Percentiles rank a stretch among this genome's conserved stretches.
These are phyloP conservation scores for Prionailurus viverrinus DNA, from an alignment of 2,113 vertebrate species.

Conservation along the genomic window DNA sequence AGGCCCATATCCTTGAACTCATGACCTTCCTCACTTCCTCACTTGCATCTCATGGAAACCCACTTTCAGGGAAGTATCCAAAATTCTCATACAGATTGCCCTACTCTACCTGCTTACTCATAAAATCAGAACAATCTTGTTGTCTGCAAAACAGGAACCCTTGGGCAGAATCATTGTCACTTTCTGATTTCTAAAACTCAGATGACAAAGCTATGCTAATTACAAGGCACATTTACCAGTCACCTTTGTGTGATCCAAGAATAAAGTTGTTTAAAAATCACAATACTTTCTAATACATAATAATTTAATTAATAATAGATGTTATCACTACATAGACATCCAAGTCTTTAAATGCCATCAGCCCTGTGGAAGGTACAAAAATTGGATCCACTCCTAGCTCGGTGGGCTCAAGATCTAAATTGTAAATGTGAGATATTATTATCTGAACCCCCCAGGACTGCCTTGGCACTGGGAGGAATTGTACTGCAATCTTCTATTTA, in stretches of 20 bases:
- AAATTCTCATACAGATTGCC: background rate
- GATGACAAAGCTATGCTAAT: background rate
- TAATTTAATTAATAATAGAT: constrained; percentile 70
- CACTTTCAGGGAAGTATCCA: background rate
- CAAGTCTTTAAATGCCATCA: constrained; percentile 68
- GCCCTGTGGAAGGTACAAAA: constrained; percentile 52
- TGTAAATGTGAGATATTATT: constrained; percentile 81
- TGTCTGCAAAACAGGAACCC: background rate
- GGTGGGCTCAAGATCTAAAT: constrained; percentile 75
- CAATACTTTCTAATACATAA: constrained; percentile 52
- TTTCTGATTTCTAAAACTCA: constrained; percentile 1
- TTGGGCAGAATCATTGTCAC: background rate
- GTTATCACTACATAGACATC: constrained; percentile 60
- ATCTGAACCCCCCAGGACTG: constrained; percentile 75
- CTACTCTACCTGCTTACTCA: background rate
- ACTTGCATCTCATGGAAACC: background rate
- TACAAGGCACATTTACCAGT: background rate
- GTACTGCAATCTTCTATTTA: constrained; percentile 75
- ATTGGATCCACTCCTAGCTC: constrained; percentile 61
- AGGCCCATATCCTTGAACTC: background rate
- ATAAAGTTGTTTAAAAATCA: background rate
- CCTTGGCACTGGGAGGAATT: constrained; percentile 67
- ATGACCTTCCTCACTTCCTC: background rate
- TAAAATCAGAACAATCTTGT: background rate
- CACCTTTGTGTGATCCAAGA: background rate